Base-by-base conservation (phyloP, 2,888 invertebrate genomes). In the Xanthorhoe designata region DNA sequence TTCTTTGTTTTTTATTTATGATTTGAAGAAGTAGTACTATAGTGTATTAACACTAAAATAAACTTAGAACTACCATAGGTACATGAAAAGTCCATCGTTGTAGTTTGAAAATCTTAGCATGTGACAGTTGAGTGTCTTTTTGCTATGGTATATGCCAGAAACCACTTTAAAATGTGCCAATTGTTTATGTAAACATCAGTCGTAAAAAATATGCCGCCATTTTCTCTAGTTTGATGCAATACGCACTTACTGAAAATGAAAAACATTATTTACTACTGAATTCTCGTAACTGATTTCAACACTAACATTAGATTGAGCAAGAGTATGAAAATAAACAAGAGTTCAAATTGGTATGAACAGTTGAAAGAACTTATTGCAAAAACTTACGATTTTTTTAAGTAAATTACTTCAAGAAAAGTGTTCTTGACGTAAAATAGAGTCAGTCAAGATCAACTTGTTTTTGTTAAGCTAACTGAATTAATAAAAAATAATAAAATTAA, bases 251-350 rank as follows among this genome's bases (percentile, higher is more conserved):
- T 13, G 6, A 57, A 57, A 57, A 15, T 58, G 19, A 57, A 45
- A 56, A 9, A 42, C 13, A 38, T 56, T 53, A 64, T 58, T 58
- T 58, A 35, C 19, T 58, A 49, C 29, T 29, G 50, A 42, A 50
- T 59, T 64, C 54, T 59, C 17, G 58, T 53, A 54, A 64, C 29
- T 32, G 54, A 53, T 58, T 64, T 38, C 54, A 49, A 64, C 58
- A 54, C 52, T 57, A 10, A 7, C 17, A n/a, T 53, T 32, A 35
- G 35, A 57, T 45, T 53, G 32, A 38, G 10, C 35, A 10, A 38
- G 35, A 38, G 35, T 38, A 42, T 13, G 13, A 35, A 45, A 59
- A 49, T 42, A 45, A 52, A 60, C 52, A 29, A 17, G 35, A 35
- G n/a, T 7, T 7, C 17, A 6, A 47, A 45, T 15, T 15, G 13